A percentile compares a stretch with the other conserved stretches of the same genome.
These are phyloP conservation scores for Heterocephalus glaber DNA, from an alignment of 2,113 vertebrate species.

Conservation along the genomic window DNA sequence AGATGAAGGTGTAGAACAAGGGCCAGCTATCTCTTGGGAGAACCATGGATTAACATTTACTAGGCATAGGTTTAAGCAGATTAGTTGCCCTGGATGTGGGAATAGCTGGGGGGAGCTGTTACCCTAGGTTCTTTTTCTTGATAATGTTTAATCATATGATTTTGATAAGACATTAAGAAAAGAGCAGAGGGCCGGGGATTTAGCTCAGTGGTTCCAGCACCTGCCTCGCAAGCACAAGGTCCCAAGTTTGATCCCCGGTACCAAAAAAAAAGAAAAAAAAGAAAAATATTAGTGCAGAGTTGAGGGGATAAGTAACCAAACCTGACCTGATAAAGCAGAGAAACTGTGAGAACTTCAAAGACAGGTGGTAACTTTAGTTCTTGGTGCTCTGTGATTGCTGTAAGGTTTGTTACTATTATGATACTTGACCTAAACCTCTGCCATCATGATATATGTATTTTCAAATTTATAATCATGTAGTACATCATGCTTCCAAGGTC, in stretches of 20 bases:
- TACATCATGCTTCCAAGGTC: neutral
- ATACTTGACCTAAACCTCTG: constrained; percentile 26
- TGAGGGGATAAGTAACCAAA: neutral
- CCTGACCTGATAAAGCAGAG: neutral
- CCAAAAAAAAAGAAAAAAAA: too few species aligned
- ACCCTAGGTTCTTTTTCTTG: neutral
- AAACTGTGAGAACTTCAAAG: neutral
- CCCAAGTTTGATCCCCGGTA: too few species aligned
- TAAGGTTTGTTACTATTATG: neutral
- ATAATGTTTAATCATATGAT: neutral
- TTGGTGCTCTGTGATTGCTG: neutral
- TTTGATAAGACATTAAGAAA: neutral
- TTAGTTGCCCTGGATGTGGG: neutral
- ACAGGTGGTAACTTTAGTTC: neutral
- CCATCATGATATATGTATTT: neutral
- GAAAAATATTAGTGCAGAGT: neutral
- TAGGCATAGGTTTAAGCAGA: neutral
- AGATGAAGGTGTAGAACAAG: neutral
- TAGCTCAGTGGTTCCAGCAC: too few species aligned
- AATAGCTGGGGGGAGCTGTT: neutral
- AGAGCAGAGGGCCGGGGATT: too few species aligned
- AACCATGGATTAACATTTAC: neutral
- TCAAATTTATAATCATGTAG: constrained; percentile 18
- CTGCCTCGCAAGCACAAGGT: too few species aligned
- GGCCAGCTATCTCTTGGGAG: neutral